These are phyloP conservation scores for Drosophila saltans DNA, from an alignment of 1,140 invertebrate species.

Conservation along the genomic window DNA sequence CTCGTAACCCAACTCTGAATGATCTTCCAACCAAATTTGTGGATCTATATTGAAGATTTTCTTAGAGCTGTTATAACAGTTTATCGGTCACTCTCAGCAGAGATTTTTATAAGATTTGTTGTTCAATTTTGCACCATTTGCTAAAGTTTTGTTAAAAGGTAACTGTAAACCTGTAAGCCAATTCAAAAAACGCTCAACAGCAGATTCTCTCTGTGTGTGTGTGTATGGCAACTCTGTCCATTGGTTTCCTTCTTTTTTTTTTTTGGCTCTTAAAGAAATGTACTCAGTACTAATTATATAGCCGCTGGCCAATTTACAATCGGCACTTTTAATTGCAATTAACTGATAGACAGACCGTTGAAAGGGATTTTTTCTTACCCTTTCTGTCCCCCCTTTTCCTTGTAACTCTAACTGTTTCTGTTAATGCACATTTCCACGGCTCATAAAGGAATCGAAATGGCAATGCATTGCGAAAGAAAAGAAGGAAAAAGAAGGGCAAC, in stretches of 20 bases:
- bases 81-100: no score
- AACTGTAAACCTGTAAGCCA: no score
- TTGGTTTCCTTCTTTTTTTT: background rate
- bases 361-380: constrained; percentile 25
- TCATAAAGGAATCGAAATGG: constrained; percentile 52
- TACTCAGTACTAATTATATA: background rate
- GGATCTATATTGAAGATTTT: no score
- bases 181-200: no score
- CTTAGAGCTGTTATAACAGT: no score
- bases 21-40: no score
- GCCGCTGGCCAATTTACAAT: constrained; percentile 27
- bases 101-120: no score
- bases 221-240: background rate
- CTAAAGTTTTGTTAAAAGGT: no score
- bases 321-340: constrained; percentile 62
- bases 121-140: no score
- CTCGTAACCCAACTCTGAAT: no score
- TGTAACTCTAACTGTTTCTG: constrained; percentile 39
- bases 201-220: no score
- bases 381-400: background rate
- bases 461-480: background rate
- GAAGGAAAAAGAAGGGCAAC: constrained; percentile 14
- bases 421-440: constrained; percentile 76
- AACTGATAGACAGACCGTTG: constrained; percentile 42
- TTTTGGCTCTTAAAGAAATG: background rate